Evolutionary conservation across 2,113 vertebrate genomes (phyloP), one percentile per base, ranked within the genome.

Genomic region (Syrrhaptes paradoxus): DNA sequence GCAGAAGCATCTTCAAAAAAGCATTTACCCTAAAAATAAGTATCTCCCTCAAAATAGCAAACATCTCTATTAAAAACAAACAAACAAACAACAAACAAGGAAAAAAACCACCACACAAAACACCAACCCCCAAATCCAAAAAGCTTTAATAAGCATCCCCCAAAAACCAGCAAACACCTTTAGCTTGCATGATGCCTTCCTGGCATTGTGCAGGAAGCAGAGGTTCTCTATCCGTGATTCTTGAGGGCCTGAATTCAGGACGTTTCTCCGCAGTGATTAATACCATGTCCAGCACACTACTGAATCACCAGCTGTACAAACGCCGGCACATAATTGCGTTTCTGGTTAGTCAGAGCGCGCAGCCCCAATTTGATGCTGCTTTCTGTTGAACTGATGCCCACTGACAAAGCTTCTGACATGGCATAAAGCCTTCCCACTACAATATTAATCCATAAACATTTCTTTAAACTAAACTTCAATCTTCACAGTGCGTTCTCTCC

Each of bases 11-110:
- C 16, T 52, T 67, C 21, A 52, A 17, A 31, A 49, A 71, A 58
- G 2, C 4, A 41, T 24, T 1, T 0, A 3, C 32, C 16, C 5
- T 16, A 49, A 80, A 31, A 54, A 45, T 24, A 54, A 45, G 9
- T 34, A n/a, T 7, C 5, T 21, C 4, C 6, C 7, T 2, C 1
- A 7, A 58, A 36, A 80, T 0, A 15, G 2, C 5, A 49, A 65
- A 17, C 2, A 14, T 4, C 2, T 36, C 6, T 7, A 19, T 51
- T 38, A 4, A 38, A 68, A 55, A 19, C 8, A 36, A 36, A 5
- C 20, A 31, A 22, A 32, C 2, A 17, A 22, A 20, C 10, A 32
- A 31, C 10, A 13, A 49, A 51, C 26, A 17, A 24, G 4, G 6
- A 41, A 41, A 22, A 26, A 13, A 29, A 17, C 31, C 31, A 43